These are phyloP conservation scores for Episyrphus balteatus DNA, from an alignment of 1,140 invertebrate genomes.

Conservation along the genomic window DNA sequence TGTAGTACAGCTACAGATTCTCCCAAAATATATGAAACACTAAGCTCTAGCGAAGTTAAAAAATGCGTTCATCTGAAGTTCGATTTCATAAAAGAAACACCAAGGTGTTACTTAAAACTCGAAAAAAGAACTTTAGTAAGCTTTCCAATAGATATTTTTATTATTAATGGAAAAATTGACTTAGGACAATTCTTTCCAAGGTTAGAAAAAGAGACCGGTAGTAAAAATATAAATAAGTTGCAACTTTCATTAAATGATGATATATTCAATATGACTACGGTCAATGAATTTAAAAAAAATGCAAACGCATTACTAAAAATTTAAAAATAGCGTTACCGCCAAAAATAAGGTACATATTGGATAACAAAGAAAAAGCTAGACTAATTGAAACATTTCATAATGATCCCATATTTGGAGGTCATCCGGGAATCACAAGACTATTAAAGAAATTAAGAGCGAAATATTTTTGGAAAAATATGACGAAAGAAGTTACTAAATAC, in stretches of 20 bases:
- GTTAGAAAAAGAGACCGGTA: neutral
- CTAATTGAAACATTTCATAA: neutral
- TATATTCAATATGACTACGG: neutral
- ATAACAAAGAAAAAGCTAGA: neutral
- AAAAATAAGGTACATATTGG: neutral
- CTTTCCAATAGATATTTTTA: neutral
- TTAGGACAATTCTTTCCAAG: neutral
- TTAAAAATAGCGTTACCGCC: constrained; percentile 2
- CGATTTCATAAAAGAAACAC: neutral
- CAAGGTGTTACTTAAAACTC: neutral
- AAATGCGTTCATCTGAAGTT: no score
- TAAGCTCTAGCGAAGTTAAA: neutral
- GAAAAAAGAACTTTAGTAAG: neutral
- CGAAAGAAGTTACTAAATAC: neutral
- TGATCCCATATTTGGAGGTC: no score
- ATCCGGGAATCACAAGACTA: neutral
- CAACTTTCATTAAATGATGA: neutral
- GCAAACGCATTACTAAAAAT: constrained; percentile 1
- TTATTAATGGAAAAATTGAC: neutral
- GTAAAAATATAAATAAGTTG: neutral
- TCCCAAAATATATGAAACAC: neutral
- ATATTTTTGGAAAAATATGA: constrained; percentile 6
- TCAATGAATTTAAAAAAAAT: constrained; percentile 1
- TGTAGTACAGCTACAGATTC: neutral
- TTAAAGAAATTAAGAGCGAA: neutral